Conservation (phyloP, 2,113 vertebrate species). For the Neolamprologus cancellatus region DNA sequence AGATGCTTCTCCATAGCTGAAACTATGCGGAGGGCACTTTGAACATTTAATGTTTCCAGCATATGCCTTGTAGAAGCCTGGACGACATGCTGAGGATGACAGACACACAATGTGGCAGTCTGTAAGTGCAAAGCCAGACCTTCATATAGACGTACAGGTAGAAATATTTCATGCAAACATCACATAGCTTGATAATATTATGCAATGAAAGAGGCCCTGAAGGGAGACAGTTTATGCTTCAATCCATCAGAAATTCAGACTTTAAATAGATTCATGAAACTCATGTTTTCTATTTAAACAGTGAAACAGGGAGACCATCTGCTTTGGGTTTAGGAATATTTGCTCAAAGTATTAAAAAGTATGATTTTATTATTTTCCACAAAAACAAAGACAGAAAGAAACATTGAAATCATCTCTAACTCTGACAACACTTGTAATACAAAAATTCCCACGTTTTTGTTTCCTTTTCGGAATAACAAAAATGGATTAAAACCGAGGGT, state of each 20-base stretch:
- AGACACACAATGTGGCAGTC: not conserved
- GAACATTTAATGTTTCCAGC: slow-evolving; percentile 91
- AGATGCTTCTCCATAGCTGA: slow-evolving; percentile 83
- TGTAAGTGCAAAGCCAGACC: not conserved
- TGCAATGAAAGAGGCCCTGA: not conserved
- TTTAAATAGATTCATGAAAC: not conserved
- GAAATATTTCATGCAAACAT: not conserved
- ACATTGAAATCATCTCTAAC: not conserved
- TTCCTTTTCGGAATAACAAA: not conserved
- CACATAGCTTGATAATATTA: not conserved
- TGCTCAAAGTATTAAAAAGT: not conserved
- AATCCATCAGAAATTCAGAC: not conserved
- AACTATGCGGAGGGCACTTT: slow-evolving; percentile 90
- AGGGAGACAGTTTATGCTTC: not conserved
- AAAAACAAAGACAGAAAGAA: not conserved
- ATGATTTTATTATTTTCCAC: not conserved
- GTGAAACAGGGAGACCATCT: slow-evolving; percentile 7
- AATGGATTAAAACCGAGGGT: not conserved
- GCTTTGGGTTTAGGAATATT: not conserved
- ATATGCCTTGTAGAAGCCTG: slow-evolving; percentile 93
- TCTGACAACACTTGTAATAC: not conserved
- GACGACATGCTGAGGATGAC: slow-evolving; percentile 79
- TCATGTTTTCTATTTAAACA: not conserved
- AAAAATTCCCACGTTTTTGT: not conserved
- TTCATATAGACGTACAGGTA: not conserved